Conservation (phyloP, 1,140 invertebrate genomes). For the Delia radicum region DNA sequence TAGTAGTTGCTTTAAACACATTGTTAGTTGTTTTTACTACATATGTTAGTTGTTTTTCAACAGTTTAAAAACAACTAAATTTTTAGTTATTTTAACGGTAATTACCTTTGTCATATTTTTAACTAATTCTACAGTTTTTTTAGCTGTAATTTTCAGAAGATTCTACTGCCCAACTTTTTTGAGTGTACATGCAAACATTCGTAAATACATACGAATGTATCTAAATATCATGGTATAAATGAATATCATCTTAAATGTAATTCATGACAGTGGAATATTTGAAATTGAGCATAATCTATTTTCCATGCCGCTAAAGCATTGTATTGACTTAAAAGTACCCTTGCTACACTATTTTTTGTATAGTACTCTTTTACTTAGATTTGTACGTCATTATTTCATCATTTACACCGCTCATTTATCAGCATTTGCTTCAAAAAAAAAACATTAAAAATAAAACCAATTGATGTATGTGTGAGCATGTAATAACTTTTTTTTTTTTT, state of each 20-base stretch:
- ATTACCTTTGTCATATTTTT: no score
- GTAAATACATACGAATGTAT: background rate
- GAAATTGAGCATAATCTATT: conserved; percentile 3
- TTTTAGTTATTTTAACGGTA: no score
- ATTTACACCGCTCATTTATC: conserved; percentile 32
- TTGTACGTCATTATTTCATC: conserved; percentile 26
- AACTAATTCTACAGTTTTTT: no score
- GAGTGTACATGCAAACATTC: conserved; percentile 2
- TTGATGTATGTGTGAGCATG: background rate
- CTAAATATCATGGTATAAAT: no score
- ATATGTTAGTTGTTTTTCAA: no score
- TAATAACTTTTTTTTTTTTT: no score
- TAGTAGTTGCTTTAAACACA: no score
- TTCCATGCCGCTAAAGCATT: background rate
- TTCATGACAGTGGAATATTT: conserved; percentile 8
- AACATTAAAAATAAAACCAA: background rate
- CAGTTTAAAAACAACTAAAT: no score
- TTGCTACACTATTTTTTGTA: background rate
- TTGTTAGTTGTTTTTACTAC: no score
- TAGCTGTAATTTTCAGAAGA: no score
- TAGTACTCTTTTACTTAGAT: conserved; percentile 9
- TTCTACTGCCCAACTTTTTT: no score
- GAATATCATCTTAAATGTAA: conserved; percentile 5
- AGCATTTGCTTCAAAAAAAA: conserved; percentile 24
- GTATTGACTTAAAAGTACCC: background rate